These are phyloP conservation scores for Lithobius niger DNA, from an alignment of 1,140 invertebrate species.

Conservation along the genomic window DNA sequence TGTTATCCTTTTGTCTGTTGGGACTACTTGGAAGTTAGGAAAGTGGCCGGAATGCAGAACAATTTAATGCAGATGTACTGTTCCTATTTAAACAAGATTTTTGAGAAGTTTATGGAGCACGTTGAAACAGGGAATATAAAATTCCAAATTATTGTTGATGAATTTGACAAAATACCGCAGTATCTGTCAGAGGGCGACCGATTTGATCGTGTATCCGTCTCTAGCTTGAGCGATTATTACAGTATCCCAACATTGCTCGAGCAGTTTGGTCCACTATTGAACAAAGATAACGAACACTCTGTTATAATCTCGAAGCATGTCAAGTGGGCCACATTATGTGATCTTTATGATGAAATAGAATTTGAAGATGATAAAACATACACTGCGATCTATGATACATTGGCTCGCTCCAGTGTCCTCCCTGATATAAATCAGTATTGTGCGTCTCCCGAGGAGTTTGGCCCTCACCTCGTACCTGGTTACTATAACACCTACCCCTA, in stretches of 20 bases:
- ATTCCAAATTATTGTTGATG: not conserved
- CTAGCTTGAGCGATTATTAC: not conserved
- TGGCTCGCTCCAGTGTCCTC: no score
- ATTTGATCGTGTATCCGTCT: not conserved
- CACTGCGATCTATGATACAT: no score
- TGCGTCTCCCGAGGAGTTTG: no score
- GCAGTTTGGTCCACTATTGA: not conserved
- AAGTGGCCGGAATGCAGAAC: not conserved
- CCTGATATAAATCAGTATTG: no score
- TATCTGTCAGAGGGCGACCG: not conserved
- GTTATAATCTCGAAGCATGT: not conserved
- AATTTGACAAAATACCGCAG: not conserved
- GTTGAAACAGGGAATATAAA: not conserved
- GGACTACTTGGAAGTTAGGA: not conserved
- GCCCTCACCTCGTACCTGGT: no score
- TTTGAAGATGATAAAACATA: no score
- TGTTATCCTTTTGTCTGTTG: not conserved
- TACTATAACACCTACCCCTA: no score
- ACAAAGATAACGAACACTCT: not conserved
- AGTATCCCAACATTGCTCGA: not conserved
- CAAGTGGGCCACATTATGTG: no score
- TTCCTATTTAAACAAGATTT: not conserved
- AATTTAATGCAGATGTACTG: not conserved
- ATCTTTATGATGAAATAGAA: no score
- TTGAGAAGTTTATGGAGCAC: not conserved